phyloP scores from a whole-genome alignment of 2,888 invertebrate genomes.

The Cylindroiulus punctatus region DNA sequence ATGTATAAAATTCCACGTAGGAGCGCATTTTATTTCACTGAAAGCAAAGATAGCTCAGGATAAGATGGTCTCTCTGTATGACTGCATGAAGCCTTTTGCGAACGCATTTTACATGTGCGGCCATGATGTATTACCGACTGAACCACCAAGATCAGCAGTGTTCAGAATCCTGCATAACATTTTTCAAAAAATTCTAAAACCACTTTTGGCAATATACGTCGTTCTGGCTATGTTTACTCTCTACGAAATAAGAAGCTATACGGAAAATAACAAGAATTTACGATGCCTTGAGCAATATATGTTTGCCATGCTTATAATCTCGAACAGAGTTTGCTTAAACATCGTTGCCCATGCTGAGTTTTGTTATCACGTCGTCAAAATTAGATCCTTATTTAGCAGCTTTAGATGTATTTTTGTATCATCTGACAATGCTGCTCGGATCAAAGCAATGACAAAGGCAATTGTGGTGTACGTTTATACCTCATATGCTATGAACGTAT shows the following conservation, averaged over 20 bases:
- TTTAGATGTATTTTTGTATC: neutral
- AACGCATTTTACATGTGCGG: neutral
- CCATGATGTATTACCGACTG: neutral
- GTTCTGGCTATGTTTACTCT: neutral
- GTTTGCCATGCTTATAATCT: neutral
- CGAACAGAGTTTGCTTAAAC: neutral
- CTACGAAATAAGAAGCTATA: neutral
- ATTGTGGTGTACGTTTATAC: neutral
- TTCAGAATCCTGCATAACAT: neutral
- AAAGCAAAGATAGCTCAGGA: neutral
- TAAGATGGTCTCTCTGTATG: neutral
- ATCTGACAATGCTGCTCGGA: neutral
- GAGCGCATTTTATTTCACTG: neutral
- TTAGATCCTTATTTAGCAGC: neutral
- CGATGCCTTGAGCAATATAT: neutral
- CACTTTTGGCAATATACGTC: neutral
- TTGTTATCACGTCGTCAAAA: neutral
- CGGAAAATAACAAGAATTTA: neutral
- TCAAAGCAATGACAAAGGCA: neutral
- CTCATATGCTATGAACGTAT: neutral
- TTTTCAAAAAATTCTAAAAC: neutral
- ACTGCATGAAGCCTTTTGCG: slow-evolving; percentile 16
- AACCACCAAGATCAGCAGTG: neutral
- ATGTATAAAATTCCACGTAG: too few species aligned
- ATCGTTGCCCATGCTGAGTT: neutral